Evolutionary conservation across 2,113 vertebrate species (phyloP).

Genomic region (Anthoscopus minutus): DNA sequence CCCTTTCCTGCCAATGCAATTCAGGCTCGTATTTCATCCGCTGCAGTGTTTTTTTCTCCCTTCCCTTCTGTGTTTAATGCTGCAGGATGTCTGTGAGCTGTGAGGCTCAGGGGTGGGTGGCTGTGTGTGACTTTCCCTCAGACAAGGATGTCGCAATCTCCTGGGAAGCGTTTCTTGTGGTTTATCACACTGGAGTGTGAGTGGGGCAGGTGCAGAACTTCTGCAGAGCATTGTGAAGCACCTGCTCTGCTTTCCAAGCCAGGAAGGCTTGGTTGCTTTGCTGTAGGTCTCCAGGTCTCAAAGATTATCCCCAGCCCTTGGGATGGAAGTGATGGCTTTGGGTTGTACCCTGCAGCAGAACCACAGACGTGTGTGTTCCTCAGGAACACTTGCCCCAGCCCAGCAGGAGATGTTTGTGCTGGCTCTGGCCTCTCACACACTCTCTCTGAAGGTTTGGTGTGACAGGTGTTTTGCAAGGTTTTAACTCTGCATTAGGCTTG

Average conservation of each 20-base stretch:
- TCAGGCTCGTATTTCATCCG: background rate
- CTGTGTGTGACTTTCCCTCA: background rate
- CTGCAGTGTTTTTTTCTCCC: background rate
- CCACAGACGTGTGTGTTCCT: accelerated
- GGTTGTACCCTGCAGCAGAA: background rate
- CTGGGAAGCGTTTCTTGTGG: background rate
- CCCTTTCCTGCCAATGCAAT: background rate
- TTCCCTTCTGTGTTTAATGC: background rate
- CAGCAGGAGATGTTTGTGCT: background rate
- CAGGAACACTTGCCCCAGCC: background rate
- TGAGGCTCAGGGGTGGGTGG: background rate
- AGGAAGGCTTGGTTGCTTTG: background rate
- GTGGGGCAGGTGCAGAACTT: background rate
- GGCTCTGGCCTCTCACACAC: background rate
- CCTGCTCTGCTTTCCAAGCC: background rate
- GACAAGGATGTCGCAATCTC: background rate
- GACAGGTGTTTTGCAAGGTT: background rate
- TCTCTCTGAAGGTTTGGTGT: background rate
- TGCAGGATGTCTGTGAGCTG: background rate
- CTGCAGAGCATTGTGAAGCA: background rate
- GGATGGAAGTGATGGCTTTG: background rate
- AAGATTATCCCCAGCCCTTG: background rate
- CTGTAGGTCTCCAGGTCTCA: background rate
- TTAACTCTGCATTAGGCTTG: background rate
- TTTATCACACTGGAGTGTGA: background rate